These are phyloP conservation scores for Oscarella lobularis DNA, from an alignment of 37 sponge, comb jelly and placozoan species.

Conservation along the genomic window DNA sequence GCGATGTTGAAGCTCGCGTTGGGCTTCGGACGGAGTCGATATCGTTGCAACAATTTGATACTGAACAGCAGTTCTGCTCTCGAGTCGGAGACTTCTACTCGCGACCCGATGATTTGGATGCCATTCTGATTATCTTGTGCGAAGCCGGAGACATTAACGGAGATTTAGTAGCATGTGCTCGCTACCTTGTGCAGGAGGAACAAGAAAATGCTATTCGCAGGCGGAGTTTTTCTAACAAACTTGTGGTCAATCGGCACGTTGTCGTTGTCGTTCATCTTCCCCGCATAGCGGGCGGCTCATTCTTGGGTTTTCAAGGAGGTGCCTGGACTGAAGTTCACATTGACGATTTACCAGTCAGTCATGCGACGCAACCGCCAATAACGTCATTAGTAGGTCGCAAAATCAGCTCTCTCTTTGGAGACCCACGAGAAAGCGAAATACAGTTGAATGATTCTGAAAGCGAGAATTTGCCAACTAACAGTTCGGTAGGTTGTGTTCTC, in stretches of 20 bases:
- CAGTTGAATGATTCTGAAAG: too few species aligned
- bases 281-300: constrained; percentile 15
- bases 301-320: constrained; percentile 67
- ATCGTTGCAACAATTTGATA: constrained; percentile 63
- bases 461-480: too few species aligned
- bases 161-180: constrained; percentile 73
- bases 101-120: neutral
- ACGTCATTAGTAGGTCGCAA: neutral
- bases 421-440: too few species aligned
- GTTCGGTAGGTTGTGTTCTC: too few species aligned
- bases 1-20: too few species aligned
- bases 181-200: constrained; percentile 52
- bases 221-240: too few species aligned
- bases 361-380: neutral
- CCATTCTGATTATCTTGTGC: constrained; percentile 60
- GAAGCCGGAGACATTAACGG: constrained; percentile 59
- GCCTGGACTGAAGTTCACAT: constrained; percentile 57
- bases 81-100: neutral
- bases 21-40: neutral
- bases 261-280: constrained; percentile 49
- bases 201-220: too few species aligned
- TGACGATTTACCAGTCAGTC: constrained; percentile 20
- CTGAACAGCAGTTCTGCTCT: constrained; percentile 54
- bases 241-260: constrained; percentile 15
- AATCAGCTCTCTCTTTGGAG: neutral